Evolutionary conservation across 2,797 vertebrate genomes (phyloP), one percentile per base, ranked within the genome.

Genomic region (Typhlichthys subterraneus): DNA sequence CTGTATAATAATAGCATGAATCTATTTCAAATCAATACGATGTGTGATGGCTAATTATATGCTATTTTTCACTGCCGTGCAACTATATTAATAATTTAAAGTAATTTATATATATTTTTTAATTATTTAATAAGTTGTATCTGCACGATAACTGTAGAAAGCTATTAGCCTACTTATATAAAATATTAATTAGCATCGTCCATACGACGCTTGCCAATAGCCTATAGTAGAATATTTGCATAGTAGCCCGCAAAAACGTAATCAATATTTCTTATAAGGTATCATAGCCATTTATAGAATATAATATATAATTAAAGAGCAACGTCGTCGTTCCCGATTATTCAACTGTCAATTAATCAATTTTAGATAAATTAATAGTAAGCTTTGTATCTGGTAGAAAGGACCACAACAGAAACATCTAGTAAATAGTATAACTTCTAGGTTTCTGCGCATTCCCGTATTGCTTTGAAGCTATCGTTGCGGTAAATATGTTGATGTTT

Each of bases 401-500:
- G n/a, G 45, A 2, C n/a, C 60, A 14, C 67, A 69, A 31, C 49
- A 6, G 33, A 9, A 8, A 38, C 8, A 57, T 60, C n/a, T n/a
- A n/a, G n/a, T n/a, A 29, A 67, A 59, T 14, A 12, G 57, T 13
- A 58, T 72, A 61, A 70, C 63, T 72, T 49, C 49, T 63, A 70
- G 70, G 80, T 92, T 91, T 89, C 7, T 38, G 33, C 33, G 2
- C 33, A 6, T 38, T 6, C 33, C 33, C 7, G 33, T 6, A 93
- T 93, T 94, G 91, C 89, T 84, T 85, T 94, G 93, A 95, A 93
- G 93, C 88, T 90, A 92, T 94, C 93, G 69, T 85, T 83, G 86
- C 82, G 88, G 92, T 93, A 93, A 94, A 94, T 91, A 88, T 89
- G 75, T 94, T 91, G 94, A 95, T 94, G 91, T 94, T 93, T 91